Evolutionary conservation across 2,797 vertebrate species (phyloP).

Genomic region (Hirundo rustica): DNA sequence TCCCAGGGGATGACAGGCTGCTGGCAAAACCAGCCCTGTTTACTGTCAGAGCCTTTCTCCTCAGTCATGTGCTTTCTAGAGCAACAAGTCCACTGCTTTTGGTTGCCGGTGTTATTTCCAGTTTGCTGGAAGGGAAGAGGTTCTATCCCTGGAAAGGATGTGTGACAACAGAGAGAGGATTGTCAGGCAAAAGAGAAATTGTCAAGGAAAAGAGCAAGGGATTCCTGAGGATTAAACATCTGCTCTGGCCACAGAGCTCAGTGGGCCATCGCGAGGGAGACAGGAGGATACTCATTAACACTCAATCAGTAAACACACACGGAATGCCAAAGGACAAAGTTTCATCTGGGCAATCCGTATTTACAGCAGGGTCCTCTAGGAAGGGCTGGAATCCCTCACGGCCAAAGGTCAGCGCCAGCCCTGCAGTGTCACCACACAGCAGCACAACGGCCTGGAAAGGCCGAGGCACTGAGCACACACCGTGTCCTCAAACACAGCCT

Average conservation of each 20-base stretch:
- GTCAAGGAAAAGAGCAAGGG: conserved; percentile 13
- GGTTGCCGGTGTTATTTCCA: background rate
- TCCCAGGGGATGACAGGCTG: background rate
- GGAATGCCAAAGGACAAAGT: conserved; percentile 15
- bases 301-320: background rate
- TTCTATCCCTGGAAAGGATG: conserved; percentile 4
- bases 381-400: background rate
- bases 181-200: conserved; percentile 4
- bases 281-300: background rate
- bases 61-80: conserved; percentile 62
- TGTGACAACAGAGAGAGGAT: background rate
- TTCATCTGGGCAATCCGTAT: background rate
- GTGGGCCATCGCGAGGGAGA: background rate
- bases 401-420: conserved; percentile 27
- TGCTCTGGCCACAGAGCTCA: background rate
- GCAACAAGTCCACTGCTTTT: conserved; percentile 23
- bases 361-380: conserved; percentile 24
- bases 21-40: background rate
- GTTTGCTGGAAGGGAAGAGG: conserved; percentile 3
- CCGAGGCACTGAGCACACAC: background rate
- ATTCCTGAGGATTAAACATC: conserved; percentile 5
- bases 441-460: background rate
- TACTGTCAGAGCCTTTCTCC: conserved; percentile 22
- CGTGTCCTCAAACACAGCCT: background rate
- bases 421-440: background rate